These are phyloP conservation scores for cat (Felis catus) DNA, from an alignment of 2,113 vertebrate species.

Conservation along the genomic window F.catus_Fca126_mat1.0 CM031425.1:34832001-34832500, in stretches of 20 bases:
- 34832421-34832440: too few species aligned
- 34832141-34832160: too few species aligned
- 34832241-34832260: neutral
- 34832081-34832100: too few species aligned
- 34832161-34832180: too few species aligned
- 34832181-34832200: neutral
- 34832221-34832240: neutral
- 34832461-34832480: too few species aligned
- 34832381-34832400: neutral
- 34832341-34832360: neutral
- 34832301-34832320: neutral
- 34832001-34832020: neutral
- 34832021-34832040: neutral
- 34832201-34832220: too few species aligned
- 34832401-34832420: neutral
- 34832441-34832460: too few species aligned
- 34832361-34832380: neutral
- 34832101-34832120: too few species aligned
- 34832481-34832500: too few species aligned
- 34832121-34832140: too few species aligned
- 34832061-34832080: too few species aligned
- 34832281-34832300: neutral
- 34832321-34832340: neutral
- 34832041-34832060: neutral
- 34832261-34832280: neutral